Conservation (phyloP, 2,888 invertebrate species). For the Eumacrocentrus americanus region DNA sequence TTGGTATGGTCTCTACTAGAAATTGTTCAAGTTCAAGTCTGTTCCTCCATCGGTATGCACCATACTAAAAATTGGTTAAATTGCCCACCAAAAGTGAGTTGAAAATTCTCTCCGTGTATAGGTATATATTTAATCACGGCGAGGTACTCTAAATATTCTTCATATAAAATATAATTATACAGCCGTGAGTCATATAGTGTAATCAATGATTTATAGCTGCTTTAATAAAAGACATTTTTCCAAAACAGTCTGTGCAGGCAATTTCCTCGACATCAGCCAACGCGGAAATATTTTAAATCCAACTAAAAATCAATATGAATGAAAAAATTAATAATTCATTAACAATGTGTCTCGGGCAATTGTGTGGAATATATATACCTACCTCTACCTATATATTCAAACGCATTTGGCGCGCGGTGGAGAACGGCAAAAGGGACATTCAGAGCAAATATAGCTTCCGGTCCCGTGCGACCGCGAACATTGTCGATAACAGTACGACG, state of each 20-base stretch:
- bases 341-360: not conserved
- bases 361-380: not conserved
- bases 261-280: not conserved
- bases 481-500: constrained; percentile 51
- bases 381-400: too few relatives aligned
- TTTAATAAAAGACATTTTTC: not conserved
- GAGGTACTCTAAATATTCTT: not conserved
- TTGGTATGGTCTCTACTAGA: not conserved
- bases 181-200: not conserved
- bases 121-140: not conserved
- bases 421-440: constrained; percentile 6
- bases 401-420: not conserved
- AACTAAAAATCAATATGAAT: not conserved
- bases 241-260: not conserved
- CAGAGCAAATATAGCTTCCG: constrained; percentile 57
- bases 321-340: not conserved
- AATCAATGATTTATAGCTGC: not conserved
- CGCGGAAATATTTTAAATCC: not conserved
- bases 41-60: constrained; percentile 71
- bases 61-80: too few relatives aligned
- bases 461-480: constrained; percentile 54
- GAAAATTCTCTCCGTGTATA: constrained; percentile 51
- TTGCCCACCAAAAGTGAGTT: too few relatives aligned
- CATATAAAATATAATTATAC: constrained; percentile 17
- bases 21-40: constrained; percentile 62